Percentiles rank a stretch among this genome's conserved stretches.
phyloP scores from a whole-genome alignment of 2,113 vertebrate genomes.

The Gulo gulo region DNA sequence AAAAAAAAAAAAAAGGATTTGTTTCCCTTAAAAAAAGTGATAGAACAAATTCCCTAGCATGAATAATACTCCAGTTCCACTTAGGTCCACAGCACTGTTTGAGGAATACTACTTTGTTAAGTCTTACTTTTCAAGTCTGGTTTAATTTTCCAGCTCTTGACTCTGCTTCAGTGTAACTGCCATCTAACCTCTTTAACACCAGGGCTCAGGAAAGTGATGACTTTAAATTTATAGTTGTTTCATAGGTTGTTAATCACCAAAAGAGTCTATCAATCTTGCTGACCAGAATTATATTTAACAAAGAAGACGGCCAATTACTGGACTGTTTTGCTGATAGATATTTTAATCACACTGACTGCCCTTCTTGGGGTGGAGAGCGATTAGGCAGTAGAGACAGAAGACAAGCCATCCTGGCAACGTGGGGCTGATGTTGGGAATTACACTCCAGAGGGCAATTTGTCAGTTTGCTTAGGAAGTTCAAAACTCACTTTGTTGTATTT shows the following conservation, averaged over 20 bases:
- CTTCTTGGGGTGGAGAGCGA: constrained; percentile 78
- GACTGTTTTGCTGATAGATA: constrained; percentile 81
- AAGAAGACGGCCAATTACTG: constrained; percentile 80
- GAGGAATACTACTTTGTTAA: constrained; percentile 11
- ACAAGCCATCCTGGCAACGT: constrained; percentile 71
- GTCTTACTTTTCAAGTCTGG: constrained; percentile 44
- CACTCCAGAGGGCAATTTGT: constrained; percentile 86
- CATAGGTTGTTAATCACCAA: constrained; percentile 77
- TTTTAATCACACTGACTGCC: constrained; percentile 82
- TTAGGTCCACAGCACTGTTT: background rate
- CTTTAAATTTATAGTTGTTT: constrained; percentile 80
- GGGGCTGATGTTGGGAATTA: constrained; percentile 81
- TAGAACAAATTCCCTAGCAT: background rate
- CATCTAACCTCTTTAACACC: constrained; percentile 72
- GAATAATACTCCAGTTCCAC: background rate
- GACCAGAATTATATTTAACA: constrained; percentile 67
- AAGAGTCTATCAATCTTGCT: constrained; percentile 72
- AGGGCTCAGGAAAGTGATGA: constrained; percentile 74
- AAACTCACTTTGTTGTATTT: constrained; percentile 80
- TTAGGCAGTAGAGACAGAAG: constrained; percentile 77
- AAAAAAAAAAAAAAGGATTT: background rate
- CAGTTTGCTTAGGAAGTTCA: constrained; percentile 87
- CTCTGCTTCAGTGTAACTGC: constrained; percentile 59
- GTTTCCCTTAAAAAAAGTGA: background rate
- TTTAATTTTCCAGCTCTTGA: constrained; percentile 64